phyloP scores from a whole-genome alignment of 2,113 vertebrate species.

The Salvelinus namaycush region DNA sequence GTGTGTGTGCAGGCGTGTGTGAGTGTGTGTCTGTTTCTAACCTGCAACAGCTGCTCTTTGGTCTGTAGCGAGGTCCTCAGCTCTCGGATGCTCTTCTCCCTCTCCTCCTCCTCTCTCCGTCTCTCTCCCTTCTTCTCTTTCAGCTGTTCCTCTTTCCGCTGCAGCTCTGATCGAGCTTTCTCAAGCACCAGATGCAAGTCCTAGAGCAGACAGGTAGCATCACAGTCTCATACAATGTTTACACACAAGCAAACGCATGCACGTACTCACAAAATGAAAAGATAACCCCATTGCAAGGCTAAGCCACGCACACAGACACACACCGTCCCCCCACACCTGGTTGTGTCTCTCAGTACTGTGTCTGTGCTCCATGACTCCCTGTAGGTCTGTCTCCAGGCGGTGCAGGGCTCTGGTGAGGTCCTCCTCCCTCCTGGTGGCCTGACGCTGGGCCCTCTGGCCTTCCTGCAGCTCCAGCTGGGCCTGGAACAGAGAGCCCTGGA shows the following conservation, averaged over 20 bases:
- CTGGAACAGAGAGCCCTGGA: slow-evolving; percentile 84
- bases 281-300: too few species aligned
- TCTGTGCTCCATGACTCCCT: slow-evolving; percentile 77
- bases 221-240: too few species aligned
- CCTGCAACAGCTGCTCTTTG: slow-evolving; percentile 82
- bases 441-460: slow-evolving; percentile 70
- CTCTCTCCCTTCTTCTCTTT: slow-evolving; percentile 73
- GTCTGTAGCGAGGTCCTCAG: slow-evolving; percentile 76
- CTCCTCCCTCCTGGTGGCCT: slow-evolving; percentile 73
- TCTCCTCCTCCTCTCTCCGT: slow-evolving; percentile 67
- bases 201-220: slow-evolving; percentile 53
- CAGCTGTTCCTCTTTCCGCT: slow-evolving; percentile 76
- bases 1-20: neutral
- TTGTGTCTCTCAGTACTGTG: slow-evolving; percentile 84
- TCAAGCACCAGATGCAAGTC: slow-evolving; percentile 83
- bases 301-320: too few species aligned
- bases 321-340: slow-evolving; percentile 52
- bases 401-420: slow-evolving; percentile 73
- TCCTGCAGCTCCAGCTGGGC: slow-evolving; percentile 86
- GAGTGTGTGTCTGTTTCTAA: slow-evolving; percentile 45
- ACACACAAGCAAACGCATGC: too few species aligned
- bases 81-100: slow-evolving; percentile 73
- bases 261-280: too few species aligned
- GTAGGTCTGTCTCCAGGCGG: slow-evolving; percentile 74
- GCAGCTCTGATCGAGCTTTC: slow-evolving; percentile 74